Evolutionary conservation across 2,113 vertebrate genomes (phyloP).

Genomic region (Hydropotes inermis): DNA sequence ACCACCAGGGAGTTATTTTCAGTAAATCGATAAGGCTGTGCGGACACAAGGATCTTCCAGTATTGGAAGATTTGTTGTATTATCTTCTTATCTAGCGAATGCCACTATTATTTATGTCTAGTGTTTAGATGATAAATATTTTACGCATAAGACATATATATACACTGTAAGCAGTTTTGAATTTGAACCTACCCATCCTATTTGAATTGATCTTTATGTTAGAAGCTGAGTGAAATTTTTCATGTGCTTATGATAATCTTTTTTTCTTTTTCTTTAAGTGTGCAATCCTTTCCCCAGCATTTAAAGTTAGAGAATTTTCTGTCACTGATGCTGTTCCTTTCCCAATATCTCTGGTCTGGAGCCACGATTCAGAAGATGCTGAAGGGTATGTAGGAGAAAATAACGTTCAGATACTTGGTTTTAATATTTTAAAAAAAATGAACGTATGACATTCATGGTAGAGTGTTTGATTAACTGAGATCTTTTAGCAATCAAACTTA

Average conservation of each 20-base stretch:
- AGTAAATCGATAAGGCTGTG: not conserved
- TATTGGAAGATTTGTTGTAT: not conserved
- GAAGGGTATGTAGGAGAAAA: constrained; percentile 81
- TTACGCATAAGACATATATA: not conserved
- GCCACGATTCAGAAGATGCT: constrained; percentile 82
- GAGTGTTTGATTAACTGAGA: not conserved
- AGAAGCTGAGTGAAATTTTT: not conserved
- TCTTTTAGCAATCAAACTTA: not conserved
- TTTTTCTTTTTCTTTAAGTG: constrained; percentile 74
- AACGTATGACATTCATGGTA: not conserved
- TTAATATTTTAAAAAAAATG: not conserved
- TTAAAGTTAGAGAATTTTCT: constrained; percentile 88
- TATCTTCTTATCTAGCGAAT: not conserved
- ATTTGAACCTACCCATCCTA: not conserved
- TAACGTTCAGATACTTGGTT: not conserved
- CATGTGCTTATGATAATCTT: not conserved
- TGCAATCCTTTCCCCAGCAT: constrained; percentile 87
- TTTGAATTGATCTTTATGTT: not conserved
- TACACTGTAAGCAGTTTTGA: not conserved
- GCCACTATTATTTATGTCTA: not conserved
- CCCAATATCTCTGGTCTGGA: constrained; percentile 86
- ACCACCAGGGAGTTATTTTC: not conserved
- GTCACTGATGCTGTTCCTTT: constrained; percentile 86
- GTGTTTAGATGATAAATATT: not conserved
- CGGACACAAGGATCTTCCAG: not conserved